Evolutionary conservation across 1,140 invertebrate genomes (phyloP), one percentile per base, ranked within the genome.

Genomic region (Drosophila athabasca): DNA sequence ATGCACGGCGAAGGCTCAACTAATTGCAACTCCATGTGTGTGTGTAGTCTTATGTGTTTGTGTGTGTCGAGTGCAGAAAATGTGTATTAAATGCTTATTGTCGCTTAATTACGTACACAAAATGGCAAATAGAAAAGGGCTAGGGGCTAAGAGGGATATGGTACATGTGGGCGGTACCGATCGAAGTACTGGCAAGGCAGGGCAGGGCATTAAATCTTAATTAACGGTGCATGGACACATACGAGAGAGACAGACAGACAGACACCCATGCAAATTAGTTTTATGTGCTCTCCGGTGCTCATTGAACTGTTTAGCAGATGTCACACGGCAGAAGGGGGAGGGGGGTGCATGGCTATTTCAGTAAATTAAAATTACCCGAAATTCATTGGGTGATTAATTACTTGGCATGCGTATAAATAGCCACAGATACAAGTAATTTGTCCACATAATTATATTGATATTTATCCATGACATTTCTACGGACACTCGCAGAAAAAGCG

Each of bases 11-110:
- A 13, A 39, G 11, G 35, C 35, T 13, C 11, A 82, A 83, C 70
- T 83, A 85, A 85, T 82, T 88, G 83, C 72, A 68, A 52, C 8
- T 49, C 29, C 50, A 51, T 26, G 24, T 26, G 24, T 26, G 29
- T 29, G 29, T 29, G 26, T 29, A 5, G 0, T 4, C 5, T 3
- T 26, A 26, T 26, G 44, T 29, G 22, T 62, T 51, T 50, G 13
- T 46, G 45, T 9, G 6, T 48, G 43, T 46, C 3, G 65, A 51
- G 61, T 29, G 6, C 19, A 57, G 62, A 79, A 82, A 88, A 88
- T 87, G 83, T 83, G 79, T 88, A 87, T 88, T 87, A 87, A 87
- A 87, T 87, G 84, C 83, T 87, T 87, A 87, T 88, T 87, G 83
- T 83, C 83, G 83, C 83, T 81, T 88, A 88, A 87, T 87, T 87